These are phyloP conservation scores for Leucozona laternaria DNA, from an alignment of 2,888 invertebrate genomes.

Conservation along the genomic window DNA sequence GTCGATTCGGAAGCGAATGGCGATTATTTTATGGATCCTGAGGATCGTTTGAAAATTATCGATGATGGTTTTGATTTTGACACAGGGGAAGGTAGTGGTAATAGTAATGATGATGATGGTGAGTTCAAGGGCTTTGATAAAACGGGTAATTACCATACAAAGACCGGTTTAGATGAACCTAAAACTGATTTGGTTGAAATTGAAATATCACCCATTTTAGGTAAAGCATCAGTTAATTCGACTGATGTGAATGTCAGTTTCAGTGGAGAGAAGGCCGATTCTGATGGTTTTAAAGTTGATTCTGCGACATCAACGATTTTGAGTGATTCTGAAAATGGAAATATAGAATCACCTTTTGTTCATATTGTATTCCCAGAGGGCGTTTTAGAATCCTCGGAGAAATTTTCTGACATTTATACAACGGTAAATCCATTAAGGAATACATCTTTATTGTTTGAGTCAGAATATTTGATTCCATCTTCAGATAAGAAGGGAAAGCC, in stretches of 20 bases:
- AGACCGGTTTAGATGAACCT: neutral
- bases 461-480: conserved; percentile 16
- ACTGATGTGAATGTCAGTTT: neutral
- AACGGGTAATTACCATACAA: neutral
- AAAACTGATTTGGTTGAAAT: neutral
- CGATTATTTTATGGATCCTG: conserved; percentile 59
- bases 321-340: neutral
- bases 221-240: neutral
- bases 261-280: neutral
- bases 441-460: conserved; percentile 6
- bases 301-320: neutral
- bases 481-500: neutral
- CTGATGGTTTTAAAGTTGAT: neutral
- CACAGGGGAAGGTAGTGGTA: conserved; percentile 47
- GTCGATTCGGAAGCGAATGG: conserved; percentile 58
- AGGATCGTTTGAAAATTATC: conserved; percentile 51
- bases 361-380: conserved; percentile 19
- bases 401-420: conserved; percentile 28
- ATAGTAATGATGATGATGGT: conserved; percentile 6
- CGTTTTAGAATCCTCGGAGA: conserved; percentile 6
- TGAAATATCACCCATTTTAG: neutral
- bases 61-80: conserved; percentile 31
- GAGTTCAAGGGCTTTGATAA: neutral
- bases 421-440: neutral
- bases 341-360: conserved; percentile 4